Percentiles rank a stretch among this genome's conserved stretches.
phyloP scores from a whole-genome alignment of 2,888 invertebrate genomes.

The Sympetrum striolatum region DNA sequence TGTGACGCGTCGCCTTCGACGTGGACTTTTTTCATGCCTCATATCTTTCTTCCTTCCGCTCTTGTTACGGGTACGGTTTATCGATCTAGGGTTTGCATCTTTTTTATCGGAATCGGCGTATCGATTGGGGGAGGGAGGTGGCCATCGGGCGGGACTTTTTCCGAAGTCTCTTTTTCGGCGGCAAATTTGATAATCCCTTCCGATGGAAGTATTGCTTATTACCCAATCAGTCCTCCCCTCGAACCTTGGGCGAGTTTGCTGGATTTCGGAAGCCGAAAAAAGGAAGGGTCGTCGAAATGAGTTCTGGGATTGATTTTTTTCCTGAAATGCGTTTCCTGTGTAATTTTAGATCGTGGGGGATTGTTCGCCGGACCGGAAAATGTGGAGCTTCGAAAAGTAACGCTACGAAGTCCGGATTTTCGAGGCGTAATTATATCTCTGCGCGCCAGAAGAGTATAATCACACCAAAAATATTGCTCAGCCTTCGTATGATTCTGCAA shows the following conservation, averaged over 20 bases:
- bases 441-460: no score
- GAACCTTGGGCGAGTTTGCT: neutral
- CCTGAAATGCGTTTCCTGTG: neutral
- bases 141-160: neutral
- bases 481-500: no score
- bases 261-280: neutral
- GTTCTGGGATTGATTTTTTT: neutral
- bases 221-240: neutral
- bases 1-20: neutral
- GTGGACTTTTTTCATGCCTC: neutral
- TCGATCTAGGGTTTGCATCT: neutral
- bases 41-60: neutral
- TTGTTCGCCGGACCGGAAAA: no score
- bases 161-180: neutral
- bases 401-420: no score
- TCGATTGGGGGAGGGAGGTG: neutral
- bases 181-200: neutral
- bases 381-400: no score
- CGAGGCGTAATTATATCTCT: no score
- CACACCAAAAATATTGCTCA: no score
- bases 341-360: neutral
- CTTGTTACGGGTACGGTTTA: neutral
- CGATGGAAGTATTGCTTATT: neutral
- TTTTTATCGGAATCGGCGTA: neutral
- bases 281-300: neutral